Percentiles rank a stretch among this genome's conserved stretches.
Conservation (phyloP, 2,113 vertebrate genomes). For the Anoura caudifer region DNA sequence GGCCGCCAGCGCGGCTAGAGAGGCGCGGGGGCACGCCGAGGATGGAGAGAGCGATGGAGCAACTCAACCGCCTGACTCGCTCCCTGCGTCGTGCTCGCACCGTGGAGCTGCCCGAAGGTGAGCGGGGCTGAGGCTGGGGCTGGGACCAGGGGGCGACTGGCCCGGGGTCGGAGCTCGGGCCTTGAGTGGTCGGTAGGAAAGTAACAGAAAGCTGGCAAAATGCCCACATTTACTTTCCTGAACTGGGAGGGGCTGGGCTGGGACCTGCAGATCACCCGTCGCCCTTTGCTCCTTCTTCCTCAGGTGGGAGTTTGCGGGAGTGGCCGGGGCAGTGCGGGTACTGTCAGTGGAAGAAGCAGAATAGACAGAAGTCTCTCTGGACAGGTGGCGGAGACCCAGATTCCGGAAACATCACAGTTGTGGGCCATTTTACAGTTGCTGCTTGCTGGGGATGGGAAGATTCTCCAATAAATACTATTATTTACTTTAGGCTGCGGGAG, state of each 20-base stretch:
- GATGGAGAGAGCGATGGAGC: slow-evolving; percentile 99
- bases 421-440: background rate
- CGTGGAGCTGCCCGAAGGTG: slow-evolving; percentile 95
- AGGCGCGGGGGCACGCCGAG: slow-evolving; percentile 77
- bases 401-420: background rate
- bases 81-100: slow-evolving; percentile 96
- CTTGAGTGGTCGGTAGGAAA: background rate
- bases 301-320: background rate
- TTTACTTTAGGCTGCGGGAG: background rate
- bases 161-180: background rate
- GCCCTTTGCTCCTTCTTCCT: fast-evolving
- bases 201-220: background rate
- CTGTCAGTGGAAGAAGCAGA: no score
- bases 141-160: fast-evolving
- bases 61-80: slow-evolving; percentile 94
- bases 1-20: slow-evolving; percentile 34
- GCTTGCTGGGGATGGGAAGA: background rate
- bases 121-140: background rate
- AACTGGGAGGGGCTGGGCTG: background rate
- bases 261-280: fast-evolving
- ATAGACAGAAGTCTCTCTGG: fast-evolving
- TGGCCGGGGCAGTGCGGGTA: background rate
- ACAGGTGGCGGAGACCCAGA: background rate
- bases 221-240: background rate
- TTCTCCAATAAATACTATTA: background rate